A percentile compares a stretch with the other conserved stretches of the same genome.
These are phyloP conservation scores for Rynchops niger DNA, from an alignment of 2,113 vertebrate genomes.

Conservation along the genomic window DNA sequence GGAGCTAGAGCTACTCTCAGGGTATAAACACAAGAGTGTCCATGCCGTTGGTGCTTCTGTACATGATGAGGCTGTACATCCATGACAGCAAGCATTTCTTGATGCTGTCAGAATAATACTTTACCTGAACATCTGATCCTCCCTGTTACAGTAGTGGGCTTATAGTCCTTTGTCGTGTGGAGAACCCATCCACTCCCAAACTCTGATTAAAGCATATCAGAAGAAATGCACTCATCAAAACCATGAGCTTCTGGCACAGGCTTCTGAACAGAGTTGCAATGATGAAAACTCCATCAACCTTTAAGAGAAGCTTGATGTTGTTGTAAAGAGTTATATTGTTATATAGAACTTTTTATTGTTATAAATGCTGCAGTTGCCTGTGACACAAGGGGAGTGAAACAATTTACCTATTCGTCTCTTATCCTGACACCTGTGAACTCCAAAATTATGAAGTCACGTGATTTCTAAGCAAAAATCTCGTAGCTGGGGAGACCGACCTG, in stretches of 20 bases:
- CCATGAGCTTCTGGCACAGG: neutral
- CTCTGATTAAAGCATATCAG: neutral
- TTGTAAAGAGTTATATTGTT: neutral
- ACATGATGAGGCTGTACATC: neutral
- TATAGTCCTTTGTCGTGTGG: neutral
- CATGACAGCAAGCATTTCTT: neutral
- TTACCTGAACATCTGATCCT: neutral
- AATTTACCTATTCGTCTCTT: neutral
- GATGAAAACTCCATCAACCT: neutral
- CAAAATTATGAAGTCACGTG: neutral
- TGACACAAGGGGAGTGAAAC: neutral
- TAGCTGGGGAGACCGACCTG: neutral
- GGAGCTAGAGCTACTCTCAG: neutral
- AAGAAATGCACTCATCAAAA: neutral
- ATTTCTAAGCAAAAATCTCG: neutral
- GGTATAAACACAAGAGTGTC: neutral
- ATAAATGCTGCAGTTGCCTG: neutral
- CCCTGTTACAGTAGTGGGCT: neutral
- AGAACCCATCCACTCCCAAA: neutral
- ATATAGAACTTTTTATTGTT: neutral
- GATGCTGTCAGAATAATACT: neutral
- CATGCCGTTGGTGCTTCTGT: neutral
- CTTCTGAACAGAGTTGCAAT: neutral
- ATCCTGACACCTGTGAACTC: neutral
- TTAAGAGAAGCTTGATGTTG: neutral